These are phyloP conservation scores for Leuciscus idus DNA, from an alignment of 2,113 vertebrate species.

Conservation along the genomic window DNA sequence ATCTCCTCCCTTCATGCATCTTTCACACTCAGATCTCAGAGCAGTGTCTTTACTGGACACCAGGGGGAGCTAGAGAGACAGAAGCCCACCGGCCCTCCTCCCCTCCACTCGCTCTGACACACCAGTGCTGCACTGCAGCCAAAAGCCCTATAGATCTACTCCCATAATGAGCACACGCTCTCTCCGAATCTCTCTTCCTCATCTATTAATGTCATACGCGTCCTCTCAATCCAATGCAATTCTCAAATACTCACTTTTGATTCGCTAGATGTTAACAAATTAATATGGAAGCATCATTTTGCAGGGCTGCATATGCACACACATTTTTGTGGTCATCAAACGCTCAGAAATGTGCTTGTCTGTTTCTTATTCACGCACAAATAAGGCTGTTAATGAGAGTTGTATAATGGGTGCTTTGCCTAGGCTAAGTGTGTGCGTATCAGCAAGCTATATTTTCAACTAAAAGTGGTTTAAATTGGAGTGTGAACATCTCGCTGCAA, in stretches of 20 bases:
- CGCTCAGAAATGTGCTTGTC: neutral
- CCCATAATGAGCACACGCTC: constrained; percentile 50
- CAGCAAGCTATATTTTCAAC: neutral
- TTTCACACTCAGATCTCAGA: constrained; percentile 12
- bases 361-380: neutral
- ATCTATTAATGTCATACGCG: neutral
- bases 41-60: neutral
- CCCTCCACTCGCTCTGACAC: constrained; percentile 36
- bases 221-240: constrained; percentile 4
- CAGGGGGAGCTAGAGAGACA: constrained; percentile 22
- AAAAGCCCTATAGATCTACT: constrained; percentile 43
- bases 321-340: neutral
- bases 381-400: constrained; percentile 11
- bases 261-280: neutral
- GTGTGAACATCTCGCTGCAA: neutral
- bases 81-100: neutral
- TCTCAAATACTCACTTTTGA: constrained; percentile 1
- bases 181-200: constrained; percentile 15
- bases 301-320: neutral
- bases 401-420: neutral
- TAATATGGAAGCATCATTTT: neutral
- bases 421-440: neutral
- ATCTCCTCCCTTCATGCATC: constrained; percentile 36
- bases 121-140: constrained; percentile 37
- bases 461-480: constrained; percentile 1